Evolutionary conservation across 2,113 vertebrate species (phyloP), one percentile per base, ranked within the genome.

Genomic region (Xiphophorus maculatus): DNA sequence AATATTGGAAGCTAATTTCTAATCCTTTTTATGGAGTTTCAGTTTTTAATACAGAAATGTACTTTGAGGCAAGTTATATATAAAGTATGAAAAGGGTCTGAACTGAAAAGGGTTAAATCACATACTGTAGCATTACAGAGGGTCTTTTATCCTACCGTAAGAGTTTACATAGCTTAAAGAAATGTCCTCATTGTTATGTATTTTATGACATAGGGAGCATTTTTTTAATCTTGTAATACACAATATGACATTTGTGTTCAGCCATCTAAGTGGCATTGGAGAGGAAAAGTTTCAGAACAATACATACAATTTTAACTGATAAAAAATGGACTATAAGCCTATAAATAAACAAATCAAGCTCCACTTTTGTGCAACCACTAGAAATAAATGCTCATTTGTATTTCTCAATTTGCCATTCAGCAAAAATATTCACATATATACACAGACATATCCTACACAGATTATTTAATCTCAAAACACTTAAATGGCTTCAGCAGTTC

Each of bases 341-440:
- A 51, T 19, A 19, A 51, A 48, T 48, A 22, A 54, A 66, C 61
- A 40, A 81, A 86, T 81, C 74, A 85, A 83, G 83, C 86, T 87
- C 90, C 93, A 63, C 51, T 83, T 88, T 90, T 85, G 94, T 89
- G 81, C 87, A 51, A 92, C 94, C 95, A 92, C 61, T 60, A 93
- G 93, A 94, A 95, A 71, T 80, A 93, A 89, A 87, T 90, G 92
- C 91, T 91, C 84, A 91, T 89, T 19, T 60, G 35, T 44, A 14
- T 54, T 89, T 88, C 94, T 89, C 88, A 91, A 90, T 91, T 73
- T 88, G 87, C 92, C 88, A 77, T 89, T 86, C 77, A 66, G 71
- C 69, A 58, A 75, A 75, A 27, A 63, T 44, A 30, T 60, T 30
- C 58, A 33, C 66, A 65, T n/a, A 64, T 74, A 44, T 17, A 14